Evolutionary conservation across 2,113 vertebrate species (phyloP), one percentile per base, ranked within the genome.

Genomic region (Struthio camelus): DNA sequence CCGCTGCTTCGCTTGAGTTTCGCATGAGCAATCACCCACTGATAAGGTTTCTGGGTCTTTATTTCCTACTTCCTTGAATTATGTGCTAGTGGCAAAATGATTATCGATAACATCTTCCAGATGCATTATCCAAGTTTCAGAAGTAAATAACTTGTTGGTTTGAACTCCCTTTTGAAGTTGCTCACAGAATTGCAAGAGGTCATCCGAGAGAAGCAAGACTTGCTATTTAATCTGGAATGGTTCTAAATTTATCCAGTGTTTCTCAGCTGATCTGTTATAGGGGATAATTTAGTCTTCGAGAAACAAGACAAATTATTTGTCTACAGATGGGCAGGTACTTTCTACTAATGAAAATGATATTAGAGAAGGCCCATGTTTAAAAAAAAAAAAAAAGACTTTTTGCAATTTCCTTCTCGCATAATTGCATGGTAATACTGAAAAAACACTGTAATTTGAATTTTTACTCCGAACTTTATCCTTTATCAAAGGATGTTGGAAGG

Each of bases 261-360:
- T 96, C 87, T n/a, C 66, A 85, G 42, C 59, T 95, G 70, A 91
- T 87, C 89, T 90, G 85, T 91, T 71, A 62, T 27, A 89, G 30
- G 69, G 34, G 30, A 73, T 89, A 95, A 95, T 93, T 95, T 94
- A 80, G 59, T 51, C 89, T 80, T 95, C 83, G 92, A 77, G 94
- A 93, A 82, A 23, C 50, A 91, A 80, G 90, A 90, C 71, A 94
- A 73, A 94, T 86, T 59, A 56, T 91, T 94, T 91, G 87, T 85
- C 66, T 56, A 54, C 62, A 87, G 86, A 80, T 5, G 13, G 54
- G 76, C 48, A 96, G 88, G 54, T 85, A 86, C 80, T 94, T 91
- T 42, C 51, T 89, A 8, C 61, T 92, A 94, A 94, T 85, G 93
- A 77, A 96, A 95, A 93, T 90, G 40, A 10, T 65, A 90, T 85